A percentile compares a stretch with the other conserved stretches of the same genome.
phyloP scores from a whole-genome alignment of 2,113 vertebrate genomes.

The Isurus oxyrinchus region DNA sequence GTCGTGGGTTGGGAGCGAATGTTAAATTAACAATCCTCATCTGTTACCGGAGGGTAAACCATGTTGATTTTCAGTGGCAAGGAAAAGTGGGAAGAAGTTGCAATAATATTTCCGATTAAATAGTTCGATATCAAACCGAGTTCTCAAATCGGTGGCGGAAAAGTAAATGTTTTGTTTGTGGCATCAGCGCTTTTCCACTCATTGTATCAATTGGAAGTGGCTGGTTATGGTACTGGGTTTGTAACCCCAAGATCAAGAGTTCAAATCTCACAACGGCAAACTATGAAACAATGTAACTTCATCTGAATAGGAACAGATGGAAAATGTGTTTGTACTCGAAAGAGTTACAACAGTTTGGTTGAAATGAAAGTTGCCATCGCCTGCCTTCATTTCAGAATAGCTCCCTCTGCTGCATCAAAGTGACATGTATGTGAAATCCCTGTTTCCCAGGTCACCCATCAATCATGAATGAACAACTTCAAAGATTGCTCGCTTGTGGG shows the following conservation, averaged over 20 bases:
- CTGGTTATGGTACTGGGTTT: no score
- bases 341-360: not conserved
- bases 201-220: not conserved
- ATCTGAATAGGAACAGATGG: no score
- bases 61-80: not conserved
- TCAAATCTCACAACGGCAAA: no score
- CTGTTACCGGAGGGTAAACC: no score
- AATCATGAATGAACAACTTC: not conserved
- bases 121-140: not conserved
- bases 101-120: not conserved
- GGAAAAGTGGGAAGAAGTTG: not conserved
- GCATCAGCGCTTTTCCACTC: not conserved
- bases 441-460: not conserved
- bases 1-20: not conserved
- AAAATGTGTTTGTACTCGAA: no score
- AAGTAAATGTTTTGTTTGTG: not conserved
- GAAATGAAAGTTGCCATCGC: no score
- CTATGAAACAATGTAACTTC: no score
- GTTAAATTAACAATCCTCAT: not conserved
- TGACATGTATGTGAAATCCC: not conserved
- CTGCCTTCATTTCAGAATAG: not conserved
- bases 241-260: no score
- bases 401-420: not conserved
- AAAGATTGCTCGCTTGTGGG: not conserved
- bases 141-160: not conserved